Percentiles rank a stretch among this genome's conserved stretches.
These are phyloP conservation scores for Alloscopus bannaensis DNA, from an alignment of 2,888 invertebrate genomes.

Conservation along the genomic window DNA sequence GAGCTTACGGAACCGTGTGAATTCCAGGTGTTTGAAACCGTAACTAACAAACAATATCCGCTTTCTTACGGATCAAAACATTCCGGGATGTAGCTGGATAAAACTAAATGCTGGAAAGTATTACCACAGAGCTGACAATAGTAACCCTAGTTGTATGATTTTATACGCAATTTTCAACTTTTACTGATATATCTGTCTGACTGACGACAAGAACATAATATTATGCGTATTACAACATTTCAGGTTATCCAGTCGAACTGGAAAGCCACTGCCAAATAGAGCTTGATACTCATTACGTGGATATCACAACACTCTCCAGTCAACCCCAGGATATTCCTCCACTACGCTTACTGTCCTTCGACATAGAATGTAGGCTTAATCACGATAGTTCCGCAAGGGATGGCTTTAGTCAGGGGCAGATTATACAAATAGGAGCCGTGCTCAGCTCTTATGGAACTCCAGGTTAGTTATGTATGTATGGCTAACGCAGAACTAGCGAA, in stretches of 20 bases:
- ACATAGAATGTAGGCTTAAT: constrained; percentile 62
- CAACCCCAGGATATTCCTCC: constrained; percentile 44
- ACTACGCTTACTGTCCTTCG: constrained; percentile 66
- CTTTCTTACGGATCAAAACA: constrained; percentile 63
- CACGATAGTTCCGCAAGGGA: constrained; percentile 15
- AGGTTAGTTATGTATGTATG: too few relatives aligned
- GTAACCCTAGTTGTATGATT: too few relatives aligned
- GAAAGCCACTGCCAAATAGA: constrained; percentile 66
- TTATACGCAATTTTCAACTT: too few relatives aligned
- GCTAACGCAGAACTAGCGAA: too few relatives aligned
- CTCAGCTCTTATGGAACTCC: constrained; percentile 28
- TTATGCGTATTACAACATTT: too few relatives aligned
- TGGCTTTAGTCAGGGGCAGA: constrained; percentile 14
- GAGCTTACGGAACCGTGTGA: constrained; percentile 37
- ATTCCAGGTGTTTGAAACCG: constrained; percentile 62
- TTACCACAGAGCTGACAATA: constrained; percentile 14
- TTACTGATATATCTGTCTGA: too few relatives aligned
- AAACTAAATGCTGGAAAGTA: constrained; percentile 44
- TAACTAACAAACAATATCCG: constrained; percentile 63
- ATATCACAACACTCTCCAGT: neutral
- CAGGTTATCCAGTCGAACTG: neutral
- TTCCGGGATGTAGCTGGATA: constrained; percentile 66
- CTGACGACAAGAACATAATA: neutral
- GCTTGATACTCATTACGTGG: constrained; percentile 56
- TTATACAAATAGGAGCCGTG: constrained; percentile 66